phyloP scores from a whole-genome alignment of 2,888 invertebrate species.

The Cheilosia scutellata region DNA sequence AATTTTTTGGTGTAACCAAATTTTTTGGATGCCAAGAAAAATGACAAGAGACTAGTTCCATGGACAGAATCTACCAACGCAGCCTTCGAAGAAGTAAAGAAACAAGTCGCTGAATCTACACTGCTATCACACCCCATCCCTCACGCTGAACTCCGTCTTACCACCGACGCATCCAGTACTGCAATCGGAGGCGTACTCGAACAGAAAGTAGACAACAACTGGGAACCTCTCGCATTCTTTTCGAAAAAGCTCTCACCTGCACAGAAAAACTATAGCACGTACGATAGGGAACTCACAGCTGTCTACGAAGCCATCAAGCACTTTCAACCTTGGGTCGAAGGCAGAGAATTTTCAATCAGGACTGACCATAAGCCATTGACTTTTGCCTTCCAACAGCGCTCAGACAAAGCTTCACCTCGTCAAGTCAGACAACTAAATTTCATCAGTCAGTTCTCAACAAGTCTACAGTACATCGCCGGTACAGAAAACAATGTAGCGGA shows the following conservation, averaged over 20 bases:
- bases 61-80: no score
- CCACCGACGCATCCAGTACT: no score
- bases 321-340: slow-evolving; percentile 35
- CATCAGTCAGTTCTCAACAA: slow-evolving; percentile 7
- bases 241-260: slow-evolving; percentile 6
- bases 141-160: no score
- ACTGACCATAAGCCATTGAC: slow-evolving; percentile 14
- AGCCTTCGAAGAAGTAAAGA: no score
- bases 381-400: slow-evolving; percentile 1
- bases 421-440: slow-evolving; percentile 21
- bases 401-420: slow-evolving; percentile 20
- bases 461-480: slow-evolving; percentile 4
- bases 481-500: slow-evolving; percentile 26
- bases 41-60: no score
- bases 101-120: no score
- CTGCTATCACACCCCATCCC: no score
- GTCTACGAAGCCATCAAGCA: slow-evolving; percentile 5
- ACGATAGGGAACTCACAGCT: no score
- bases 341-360: slow-evolving; percentile 20
- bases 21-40: no score
- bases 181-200: no score
- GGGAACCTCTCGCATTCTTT: slow-evolving; percentile 6
- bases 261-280: not conserved
- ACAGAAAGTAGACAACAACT: slow-evolving; percentile 3
- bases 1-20: no score